Evolutionary conservation across 1,140 invertebrate genomes (phyloP).

Genomic region (Oppia nitens): DNA sequence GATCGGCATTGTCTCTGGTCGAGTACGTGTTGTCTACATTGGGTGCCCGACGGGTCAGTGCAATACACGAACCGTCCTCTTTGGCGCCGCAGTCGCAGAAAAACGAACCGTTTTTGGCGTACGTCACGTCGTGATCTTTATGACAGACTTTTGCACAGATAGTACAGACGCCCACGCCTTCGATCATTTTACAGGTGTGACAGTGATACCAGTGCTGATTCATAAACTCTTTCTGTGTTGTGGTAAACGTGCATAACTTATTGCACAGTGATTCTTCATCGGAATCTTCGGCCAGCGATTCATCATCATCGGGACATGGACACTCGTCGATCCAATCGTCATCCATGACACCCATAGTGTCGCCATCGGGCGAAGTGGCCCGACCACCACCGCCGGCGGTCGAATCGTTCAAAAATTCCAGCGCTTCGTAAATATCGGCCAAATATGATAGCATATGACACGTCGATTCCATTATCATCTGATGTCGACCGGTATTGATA

Average conservation of each 20-base stretch:
- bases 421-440: slow-evolving; percentile 44
- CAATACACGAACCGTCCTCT: slow-evolving; percentile 56
- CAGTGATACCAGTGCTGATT: slow-evolving; percentile 91
- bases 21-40: neutral
- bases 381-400: neutral
- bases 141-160: slow-evolving; percentile 94
- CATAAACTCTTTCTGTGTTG: slow-evolving; percentile 95
- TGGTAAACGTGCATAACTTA: slow-evolving; percentile 89
- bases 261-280: slow-evolving; percentile 87
- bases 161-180: slow-evolving; percentile 90
- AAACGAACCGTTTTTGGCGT: slow-evolving; percentile 95
- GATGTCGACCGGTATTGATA: slow-evolving; percentile 34
- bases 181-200: slow-evolving; percentile 94
- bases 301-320: slow-evolving; percentile 62
- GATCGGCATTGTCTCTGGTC: neutral
- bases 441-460: slow-evolving; percentile 60
- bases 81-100: slow-evolving; percentile 98
- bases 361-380: neutral
- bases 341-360: slow-evolving; percentile 38
- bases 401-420: slow-evolving; percentile 29
- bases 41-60: slow-evolving; percentile 19
- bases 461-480: slow-evolving; percentile 49
- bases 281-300: slow-evolving; percentile 77
- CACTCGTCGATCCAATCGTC: slow-evolving; percentile 64
- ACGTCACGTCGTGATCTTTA: slow-evolving; percentile 86